Percentiles rank a stretch among this genome's conserved stretches.
These are phyloP conservation scores for Acheta domesticus DNA, from an alignment of 2,888 invertebrate species.

Conservation along the genomic window DNA sequence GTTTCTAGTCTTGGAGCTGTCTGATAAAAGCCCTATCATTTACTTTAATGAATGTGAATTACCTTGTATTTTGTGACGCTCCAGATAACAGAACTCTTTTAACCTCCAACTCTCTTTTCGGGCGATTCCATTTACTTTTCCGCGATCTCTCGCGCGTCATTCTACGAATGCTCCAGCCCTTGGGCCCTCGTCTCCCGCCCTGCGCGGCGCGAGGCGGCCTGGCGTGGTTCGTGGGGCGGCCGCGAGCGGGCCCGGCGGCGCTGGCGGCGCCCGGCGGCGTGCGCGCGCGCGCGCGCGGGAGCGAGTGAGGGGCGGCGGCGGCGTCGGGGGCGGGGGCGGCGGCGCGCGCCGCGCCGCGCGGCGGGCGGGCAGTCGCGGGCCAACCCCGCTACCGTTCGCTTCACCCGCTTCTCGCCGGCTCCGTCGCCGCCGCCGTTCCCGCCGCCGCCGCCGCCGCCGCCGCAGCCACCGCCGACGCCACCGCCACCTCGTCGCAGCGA, in stretches of 20 bases:
- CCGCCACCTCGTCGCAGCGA: background rate
- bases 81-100: no score
- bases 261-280: background rate
- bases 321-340: background rate
- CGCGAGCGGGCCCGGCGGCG: background rate
- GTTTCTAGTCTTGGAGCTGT: no score
- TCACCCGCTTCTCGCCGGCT: background rate
- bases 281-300: background rate
- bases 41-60: no score
- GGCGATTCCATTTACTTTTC: no score
- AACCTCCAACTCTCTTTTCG: no score
- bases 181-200: background rate
- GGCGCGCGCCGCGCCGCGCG: background rate
- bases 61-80: no score
- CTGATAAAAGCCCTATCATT: no score
- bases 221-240: background rate
- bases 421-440: background rate
- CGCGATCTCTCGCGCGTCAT: no score
- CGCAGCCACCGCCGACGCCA: background rate
- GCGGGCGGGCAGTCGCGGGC: background rate
- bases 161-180: no score
- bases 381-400: constrained; percentile 1
- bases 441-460: background rate
- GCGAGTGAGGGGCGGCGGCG: background rate
- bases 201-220: background rate